Conservation (phyloP, 2,888 invertebrate genomes). For the Parnassius glacialis region DNA sequence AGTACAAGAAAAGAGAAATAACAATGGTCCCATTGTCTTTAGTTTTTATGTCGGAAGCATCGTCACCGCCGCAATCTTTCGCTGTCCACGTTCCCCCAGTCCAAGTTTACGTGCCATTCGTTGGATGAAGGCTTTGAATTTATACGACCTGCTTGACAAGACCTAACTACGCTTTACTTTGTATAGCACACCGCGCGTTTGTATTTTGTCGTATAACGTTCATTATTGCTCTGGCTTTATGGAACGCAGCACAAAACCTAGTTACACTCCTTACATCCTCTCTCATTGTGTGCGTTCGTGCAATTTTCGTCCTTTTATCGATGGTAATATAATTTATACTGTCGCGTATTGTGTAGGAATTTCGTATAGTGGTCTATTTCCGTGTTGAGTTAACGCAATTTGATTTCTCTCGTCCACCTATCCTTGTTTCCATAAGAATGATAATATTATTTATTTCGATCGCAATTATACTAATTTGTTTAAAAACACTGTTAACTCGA, state of each 20-base stretch:
- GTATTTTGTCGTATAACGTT: conserved; percentile 33
- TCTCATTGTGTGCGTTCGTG: conserved; percentile 18
- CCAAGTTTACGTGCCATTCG: conserved; percentile 48
- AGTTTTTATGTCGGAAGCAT: conserved; percentile 18
- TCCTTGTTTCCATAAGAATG: not conserved
- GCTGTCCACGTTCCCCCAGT: conserved; percentile 40
- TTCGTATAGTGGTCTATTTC: conserved; percentile 11
- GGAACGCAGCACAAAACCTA: conserved; percentile 23
- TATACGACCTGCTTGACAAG: conserved; percentile 62
- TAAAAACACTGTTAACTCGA: not conserved
- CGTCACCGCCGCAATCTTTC: conserved; percentile 26
- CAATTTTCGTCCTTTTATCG: conserved; percentile 22
- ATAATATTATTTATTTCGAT: not conserved
- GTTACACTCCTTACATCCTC: conserved; percentile 29
- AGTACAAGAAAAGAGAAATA: conserved; percentile 10
- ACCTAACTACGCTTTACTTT: conserved; percentile 39
- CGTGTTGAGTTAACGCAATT: conserved; percentile 22
- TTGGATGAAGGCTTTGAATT: conserved; percentile 50
- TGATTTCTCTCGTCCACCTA: conserved; percentile 11
- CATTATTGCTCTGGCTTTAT: conserved; percentile 27
- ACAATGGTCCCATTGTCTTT: conserved; percentile 18
- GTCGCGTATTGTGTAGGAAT: conserved; percentile 1
- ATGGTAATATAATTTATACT: conserved; percentile 19
- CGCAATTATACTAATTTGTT: not conserved
- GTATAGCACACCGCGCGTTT: conserved; percentile 38